Conservation (phyloP, 2,113 vertebrate genomes). For the Chitala chitala region DNA sequence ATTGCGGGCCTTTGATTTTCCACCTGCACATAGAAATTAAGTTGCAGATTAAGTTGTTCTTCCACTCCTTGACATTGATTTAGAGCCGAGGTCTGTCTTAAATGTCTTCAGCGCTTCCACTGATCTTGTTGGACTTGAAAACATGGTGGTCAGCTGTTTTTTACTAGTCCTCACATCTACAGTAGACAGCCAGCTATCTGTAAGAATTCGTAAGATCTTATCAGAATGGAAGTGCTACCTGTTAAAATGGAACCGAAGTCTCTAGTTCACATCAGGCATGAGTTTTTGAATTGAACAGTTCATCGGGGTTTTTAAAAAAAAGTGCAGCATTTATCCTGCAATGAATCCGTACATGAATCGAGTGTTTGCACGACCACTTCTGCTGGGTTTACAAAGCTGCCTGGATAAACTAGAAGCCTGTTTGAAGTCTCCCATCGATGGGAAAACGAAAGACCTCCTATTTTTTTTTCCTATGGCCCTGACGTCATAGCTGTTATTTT, state of each 20-base stretch:
- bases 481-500: background rate
- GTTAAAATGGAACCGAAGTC: background rate
- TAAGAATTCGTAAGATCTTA: background rate
- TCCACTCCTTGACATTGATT: constrained; percentile 25
- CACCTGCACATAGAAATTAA: background rate
- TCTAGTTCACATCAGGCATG: background rate
- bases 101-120: background rate
- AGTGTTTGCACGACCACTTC: background rate
- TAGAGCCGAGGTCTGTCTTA: background rate
- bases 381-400: background rate
- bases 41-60: constrained; percentile 28
- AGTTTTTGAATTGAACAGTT: background rate
- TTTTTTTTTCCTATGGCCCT: too few species aligned
- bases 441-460: background rate
- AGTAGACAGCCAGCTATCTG: background rate
- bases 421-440: background rate
- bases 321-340: background rate
- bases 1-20: constrained; percentile 51
- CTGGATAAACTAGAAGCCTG: background rate
- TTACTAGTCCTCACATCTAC: too few species aligned
- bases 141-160: background rate
- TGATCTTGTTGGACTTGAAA: constrained; percentile 8
- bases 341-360: background rate
- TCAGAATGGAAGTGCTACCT: background rate
- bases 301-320: background rate